Conservation (phyloP, 2,888 invertebrate species). For the Melanophora roralis region DNA sequence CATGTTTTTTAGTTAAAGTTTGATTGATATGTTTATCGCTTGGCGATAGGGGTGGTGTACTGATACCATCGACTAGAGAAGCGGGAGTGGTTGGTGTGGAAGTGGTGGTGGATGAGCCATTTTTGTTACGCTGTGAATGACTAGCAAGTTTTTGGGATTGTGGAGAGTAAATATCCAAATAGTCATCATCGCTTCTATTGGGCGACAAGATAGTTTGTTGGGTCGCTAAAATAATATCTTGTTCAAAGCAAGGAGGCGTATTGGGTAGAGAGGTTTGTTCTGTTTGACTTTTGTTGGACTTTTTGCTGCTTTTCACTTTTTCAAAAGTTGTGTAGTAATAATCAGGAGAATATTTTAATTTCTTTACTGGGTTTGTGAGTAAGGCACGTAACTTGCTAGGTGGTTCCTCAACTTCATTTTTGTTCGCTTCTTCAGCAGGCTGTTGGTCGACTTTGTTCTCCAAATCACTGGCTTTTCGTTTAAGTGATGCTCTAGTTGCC, state of each 20-base stretch:
- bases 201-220: constrained; percentile 71
- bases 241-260: constrained; percentile 70
- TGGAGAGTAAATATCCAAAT: constrained; percentile 72
- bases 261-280: constrained; percentile 44
- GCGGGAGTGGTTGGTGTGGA: constrained; percentile 64
- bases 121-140: constrained; percentile 65
- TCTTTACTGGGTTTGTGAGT: constrained; percentile 77
- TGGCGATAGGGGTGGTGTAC: constrained; percentile 76
- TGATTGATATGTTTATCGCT: constrained; percentile 53
- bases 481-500: constrained; percentile 3
- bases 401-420: constrained; percentile 64
- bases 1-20: constrained; percentile 61
- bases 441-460: background rate
- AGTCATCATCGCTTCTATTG: constrained; percentile 72
- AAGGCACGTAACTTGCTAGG: constrained; percentile 80
- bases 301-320: constrained; percentile 61
- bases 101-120: constrained; percentile 62
- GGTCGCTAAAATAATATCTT: constrained; percentile 66
- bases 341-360: constrained; percentile 74
- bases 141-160: constrained; percentile 66
- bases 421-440: background rate
- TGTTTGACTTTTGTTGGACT: constrained; percentile 59
- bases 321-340: constrained; percentile 73
- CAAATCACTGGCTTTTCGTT: constrained; percentile 37
- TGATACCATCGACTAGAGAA: constrained; percentile 71